Conservation (phyloP, 2,888 invertebrate species). For the Lochmaea capreae region DNA sequence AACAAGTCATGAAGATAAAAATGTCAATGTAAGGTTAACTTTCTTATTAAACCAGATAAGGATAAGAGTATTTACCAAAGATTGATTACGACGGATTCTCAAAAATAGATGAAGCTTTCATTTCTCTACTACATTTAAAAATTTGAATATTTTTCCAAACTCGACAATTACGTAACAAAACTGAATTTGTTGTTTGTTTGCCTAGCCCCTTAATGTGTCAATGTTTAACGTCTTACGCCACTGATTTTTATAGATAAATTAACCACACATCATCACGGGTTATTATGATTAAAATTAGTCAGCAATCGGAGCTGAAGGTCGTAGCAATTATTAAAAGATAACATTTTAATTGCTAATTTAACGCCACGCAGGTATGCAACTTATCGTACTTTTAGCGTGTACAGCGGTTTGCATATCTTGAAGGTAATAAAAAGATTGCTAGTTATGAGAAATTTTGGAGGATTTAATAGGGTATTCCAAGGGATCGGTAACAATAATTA, state of each 20-base stretch:
- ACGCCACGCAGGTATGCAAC: constrained; percentile 38
- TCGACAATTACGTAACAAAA: no score
- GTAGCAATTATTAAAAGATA: constrained; percentile 22
- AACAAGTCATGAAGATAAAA: constrained; percentile 3
- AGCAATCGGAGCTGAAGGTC: constrained; percentile 34
- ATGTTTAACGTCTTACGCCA: background rate
- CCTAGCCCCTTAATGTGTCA: background rate
- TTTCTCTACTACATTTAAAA: background rate
- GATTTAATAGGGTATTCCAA: no score
- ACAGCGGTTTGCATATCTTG: constrained; percentile 20
- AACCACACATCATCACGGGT: constrained; percentile 26
- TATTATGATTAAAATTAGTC: constrained; percentile 36
- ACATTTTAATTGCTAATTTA: constrained; percentile 33
- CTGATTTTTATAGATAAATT: constrained; percentile 28
- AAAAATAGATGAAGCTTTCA: background rate
- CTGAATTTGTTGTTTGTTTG: no score
- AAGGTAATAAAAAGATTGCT: no score
- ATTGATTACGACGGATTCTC: background rate
- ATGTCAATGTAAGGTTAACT: constrained; percentile 15
- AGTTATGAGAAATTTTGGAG: no score
- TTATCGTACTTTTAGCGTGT: constrained; percentile 14
- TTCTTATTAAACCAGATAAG: constrained; percentile 9
- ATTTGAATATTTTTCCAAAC: no score
- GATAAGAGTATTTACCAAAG: constrained; percentile 18
- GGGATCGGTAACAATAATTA: no score